Conservation (phyloP, 2,888 invertebrate species). For the Chrysomela aeneicollis region DNA sequence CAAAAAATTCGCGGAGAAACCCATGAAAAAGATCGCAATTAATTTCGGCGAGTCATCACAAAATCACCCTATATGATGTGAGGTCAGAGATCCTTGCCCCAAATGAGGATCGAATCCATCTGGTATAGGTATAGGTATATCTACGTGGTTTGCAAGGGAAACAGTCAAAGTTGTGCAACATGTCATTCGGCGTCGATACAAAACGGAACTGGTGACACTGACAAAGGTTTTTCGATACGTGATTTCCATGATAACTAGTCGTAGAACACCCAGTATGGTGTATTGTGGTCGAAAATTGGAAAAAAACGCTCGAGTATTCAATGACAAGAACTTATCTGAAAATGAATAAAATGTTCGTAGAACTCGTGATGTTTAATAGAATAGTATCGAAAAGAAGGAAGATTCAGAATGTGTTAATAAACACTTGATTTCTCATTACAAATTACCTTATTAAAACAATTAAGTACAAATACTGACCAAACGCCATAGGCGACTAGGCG, state of each 20-base stretch:
- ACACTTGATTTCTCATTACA: too few species aligned
- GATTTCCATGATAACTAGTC: not conserved
- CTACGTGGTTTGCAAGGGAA: constrained; percentile 18
- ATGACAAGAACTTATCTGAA: too few species aligned
- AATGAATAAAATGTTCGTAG: too few species aligned
- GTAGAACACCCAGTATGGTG: not conserved
- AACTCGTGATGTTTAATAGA: too few species aligned
- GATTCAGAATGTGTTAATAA: too few species aligned
- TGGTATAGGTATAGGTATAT: not conserved
- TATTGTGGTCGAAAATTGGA: not conserved
- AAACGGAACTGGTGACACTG: constrained; percentile 27
- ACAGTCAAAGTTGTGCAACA: constrained; percentile 15
- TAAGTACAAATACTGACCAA: too few species aligned
- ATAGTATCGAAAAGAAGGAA: too few species aligned
- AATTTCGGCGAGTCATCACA: not conserved
- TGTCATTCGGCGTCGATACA: constrained; percentile 16
- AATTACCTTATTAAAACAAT: too few species aligned
- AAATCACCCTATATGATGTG: constrained; percentile 8
- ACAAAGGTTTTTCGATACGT: constrained; percentile 21
- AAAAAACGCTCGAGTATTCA: not conserved
- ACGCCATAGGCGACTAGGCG: too few species aligned
- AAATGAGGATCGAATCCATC: constrained; percentile 39
- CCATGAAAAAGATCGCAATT: too few species aligned
- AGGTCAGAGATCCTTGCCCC: constrained; percentile 47
- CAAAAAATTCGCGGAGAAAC: too few species aligned